Conservation (phyloP, 2,888 invertebrate species). For the Pseudococcus viburni region DNA sequence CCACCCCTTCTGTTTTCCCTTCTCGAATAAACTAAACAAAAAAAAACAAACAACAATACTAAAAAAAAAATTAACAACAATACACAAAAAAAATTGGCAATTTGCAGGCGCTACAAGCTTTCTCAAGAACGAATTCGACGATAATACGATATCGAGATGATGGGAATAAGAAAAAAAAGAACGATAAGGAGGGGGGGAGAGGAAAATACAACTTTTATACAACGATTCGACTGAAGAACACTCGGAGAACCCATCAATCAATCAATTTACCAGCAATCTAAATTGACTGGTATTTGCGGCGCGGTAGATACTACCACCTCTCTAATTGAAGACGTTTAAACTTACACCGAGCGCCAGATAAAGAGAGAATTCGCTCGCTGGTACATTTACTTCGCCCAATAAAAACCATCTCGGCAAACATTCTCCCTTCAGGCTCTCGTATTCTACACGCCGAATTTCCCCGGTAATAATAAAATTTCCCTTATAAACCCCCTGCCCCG, state of each 20-base stretch:
- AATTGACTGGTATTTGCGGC: conserved; percentile 21
- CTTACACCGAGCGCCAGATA: background rate
- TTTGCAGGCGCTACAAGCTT: conserved; percentile 30
- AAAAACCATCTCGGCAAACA: background rate
- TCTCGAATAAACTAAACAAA: background rate
- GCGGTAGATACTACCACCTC: background rate
- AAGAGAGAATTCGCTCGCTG: background rate
- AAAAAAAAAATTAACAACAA: background rate
- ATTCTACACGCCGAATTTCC: conserved; percentile 7
- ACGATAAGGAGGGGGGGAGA: background rate
- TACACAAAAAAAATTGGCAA: conserved; percentile 17
- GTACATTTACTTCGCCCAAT: background rate
- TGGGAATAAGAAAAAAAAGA: background rate
- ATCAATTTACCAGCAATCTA: conserved; percentile 27
- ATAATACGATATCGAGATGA: background rate
- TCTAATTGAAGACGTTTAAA: conserved; percentile 32
- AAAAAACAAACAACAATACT: background rate
- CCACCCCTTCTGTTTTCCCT: background rate
- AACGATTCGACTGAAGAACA: background rate
- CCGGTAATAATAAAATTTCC: conserved; percentile 14
- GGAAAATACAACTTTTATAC: conserved; percentile 8
- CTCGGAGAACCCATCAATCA: conserved; percentile 24
- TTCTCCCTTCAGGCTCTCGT: conserved; percentile 3
- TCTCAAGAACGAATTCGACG: background rate
- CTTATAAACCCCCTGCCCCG: background rate